Evolutionary conservation across 2,113 vertebrate genomes (phyloP).

Genomic region (Cranoglanis bouderius): DNA sequence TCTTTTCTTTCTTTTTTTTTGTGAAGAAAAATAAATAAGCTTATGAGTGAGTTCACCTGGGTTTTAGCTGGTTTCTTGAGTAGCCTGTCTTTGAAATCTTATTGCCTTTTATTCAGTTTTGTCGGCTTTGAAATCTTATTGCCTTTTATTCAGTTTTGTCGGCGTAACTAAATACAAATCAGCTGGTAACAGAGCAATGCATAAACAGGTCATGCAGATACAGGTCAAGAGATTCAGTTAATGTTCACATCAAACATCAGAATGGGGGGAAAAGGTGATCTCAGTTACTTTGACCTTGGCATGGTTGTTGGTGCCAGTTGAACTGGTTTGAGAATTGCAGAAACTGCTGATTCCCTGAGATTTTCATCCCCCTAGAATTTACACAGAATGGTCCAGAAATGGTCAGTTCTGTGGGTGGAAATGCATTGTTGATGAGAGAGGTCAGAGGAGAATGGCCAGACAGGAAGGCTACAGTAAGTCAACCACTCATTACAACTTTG

Average conservation of each 20-base stretch:
- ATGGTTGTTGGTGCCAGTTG: too few relatives aligned
- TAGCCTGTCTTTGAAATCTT: neutral
- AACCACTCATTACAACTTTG: neutral
- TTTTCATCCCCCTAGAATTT: neutral
- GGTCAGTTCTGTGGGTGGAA: neutral
- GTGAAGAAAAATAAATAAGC: neutral
- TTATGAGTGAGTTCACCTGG: neutral
- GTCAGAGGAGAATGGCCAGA: neutral
- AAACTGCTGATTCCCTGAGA: neutral
- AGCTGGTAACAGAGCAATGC: neutral
- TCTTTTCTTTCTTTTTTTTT: neutral
- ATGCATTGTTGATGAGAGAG: neutral
- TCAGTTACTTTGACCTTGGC: neutral
- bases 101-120: neutral
- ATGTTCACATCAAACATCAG: neutral
- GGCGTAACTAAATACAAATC: neutral
- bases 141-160: neutral
- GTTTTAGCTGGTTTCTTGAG: neutral
- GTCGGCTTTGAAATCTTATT: neutral
- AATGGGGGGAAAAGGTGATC: neutral
- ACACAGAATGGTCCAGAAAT: neutral
- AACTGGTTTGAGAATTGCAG: neutral
- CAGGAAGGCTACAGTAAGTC: neutral
- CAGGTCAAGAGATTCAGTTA: neutral
- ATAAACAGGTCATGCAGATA: neutral